Evolutionary conservation across 2,888 invertebrate genomes (phyloP).

Genomic region (Cephalotes varians): DNA sequence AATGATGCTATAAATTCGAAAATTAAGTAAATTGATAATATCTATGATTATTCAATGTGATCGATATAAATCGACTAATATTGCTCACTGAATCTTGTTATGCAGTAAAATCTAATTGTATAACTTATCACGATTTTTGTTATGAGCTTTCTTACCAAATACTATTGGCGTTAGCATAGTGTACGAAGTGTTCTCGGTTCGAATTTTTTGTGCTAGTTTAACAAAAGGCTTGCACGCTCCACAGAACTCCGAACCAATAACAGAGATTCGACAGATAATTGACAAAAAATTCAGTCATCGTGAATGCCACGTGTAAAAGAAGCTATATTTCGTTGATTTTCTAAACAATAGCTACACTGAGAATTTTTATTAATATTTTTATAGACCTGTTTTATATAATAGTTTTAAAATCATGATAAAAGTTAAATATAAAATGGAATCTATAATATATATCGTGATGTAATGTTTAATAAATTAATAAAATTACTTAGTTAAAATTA

Average conservation of each 20-base stretch:
- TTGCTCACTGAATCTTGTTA: not conserved
- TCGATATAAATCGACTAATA: not conserved
- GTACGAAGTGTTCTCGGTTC: not conserved
- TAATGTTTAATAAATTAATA: not conserved
- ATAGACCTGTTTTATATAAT: too few relatives aligned
- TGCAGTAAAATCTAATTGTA: not conserved
- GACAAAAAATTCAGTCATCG: not conserved
- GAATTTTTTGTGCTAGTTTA: not conserved
- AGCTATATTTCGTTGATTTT: not conserved
- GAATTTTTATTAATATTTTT: not conserved
- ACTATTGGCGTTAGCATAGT: not conserved
- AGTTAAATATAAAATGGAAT: not conserved
- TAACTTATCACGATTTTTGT: not conserved
- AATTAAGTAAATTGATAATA: not conserved
- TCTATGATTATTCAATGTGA: not conserved
- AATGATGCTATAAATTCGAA: not conserved
- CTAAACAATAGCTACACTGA: not conserved
- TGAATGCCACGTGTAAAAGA: not conserved
- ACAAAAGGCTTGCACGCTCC: constrained; percentile 13
- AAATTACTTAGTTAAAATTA: not conserved
- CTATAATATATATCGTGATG: not conserved
- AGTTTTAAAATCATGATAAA: not conserved
- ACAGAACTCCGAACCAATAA: constrained; percentile 11
- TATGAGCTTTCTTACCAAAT: not conserved
- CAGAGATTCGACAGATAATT: not conserved